Percentiles rank a stretch among this genome's conserved stretches.
phyloP scores from a whole-genome alignment of 2,113 vertebrate species.

The Eublepharis macularius region DNA sequence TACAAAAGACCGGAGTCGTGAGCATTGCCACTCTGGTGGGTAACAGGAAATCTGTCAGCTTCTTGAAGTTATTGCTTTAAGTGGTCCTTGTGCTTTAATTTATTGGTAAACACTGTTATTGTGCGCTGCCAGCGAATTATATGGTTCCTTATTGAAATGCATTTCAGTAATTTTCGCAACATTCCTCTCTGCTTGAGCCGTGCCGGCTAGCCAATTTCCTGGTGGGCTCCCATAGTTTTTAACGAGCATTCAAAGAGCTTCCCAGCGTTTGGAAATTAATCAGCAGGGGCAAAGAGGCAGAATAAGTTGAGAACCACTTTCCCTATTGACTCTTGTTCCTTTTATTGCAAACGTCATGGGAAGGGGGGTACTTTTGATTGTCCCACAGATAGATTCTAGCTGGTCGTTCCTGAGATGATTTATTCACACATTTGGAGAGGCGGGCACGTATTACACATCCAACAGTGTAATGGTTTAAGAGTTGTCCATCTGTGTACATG shows the following conservation, averaged over 20 bases:
- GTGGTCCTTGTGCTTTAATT: conserved; percentile 32
- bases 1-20: conserved; percentile 14
- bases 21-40: conserved; percentile 37
- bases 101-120: conserved; percentile 9
- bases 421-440: background rate
- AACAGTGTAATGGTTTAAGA: background rate
- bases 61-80: conserved; percentile 10
- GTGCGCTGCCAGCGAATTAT: conserved; percentile 1
- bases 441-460: background rate
- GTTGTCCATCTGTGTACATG: no score
- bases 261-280: background rate
- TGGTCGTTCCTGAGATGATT: background rate
- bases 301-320: background rate
- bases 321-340: background rate
- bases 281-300: background rate
- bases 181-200: background rate
- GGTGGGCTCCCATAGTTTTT: background rate
- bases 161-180: background rate
- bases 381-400: background rate
- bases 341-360: background rate
- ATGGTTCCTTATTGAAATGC: conserved; percentile 19
- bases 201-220: conserved; percentile 19
- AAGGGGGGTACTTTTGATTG: background rate
- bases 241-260: background rate
- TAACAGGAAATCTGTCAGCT: conserved; percentile 36